Evolutionary conservation across 1,140 invertebrate species (phyloP), one percentile per base, ranked within the genome.

Genomic region (Bombus haemorrhoidalis): DNA sequence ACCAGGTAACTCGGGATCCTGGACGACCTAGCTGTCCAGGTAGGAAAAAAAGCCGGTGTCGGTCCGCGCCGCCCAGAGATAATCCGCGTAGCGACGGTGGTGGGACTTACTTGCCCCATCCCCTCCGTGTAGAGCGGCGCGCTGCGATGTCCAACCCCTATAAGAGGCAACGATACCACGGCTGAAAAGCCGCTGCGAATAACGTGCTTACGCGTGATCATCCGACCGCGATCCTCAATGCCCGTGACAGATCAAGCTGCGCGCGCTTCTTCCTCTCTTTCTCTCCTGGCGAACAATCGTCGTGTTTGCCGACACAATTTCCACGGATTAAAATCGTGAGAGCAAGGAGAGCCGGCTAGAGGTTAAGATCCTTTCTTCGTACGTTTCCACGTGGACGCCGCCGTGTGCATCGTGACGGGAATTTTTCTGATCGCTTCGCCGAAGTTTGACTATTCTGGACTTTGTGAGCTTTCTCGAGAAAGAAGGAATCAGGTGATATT

Each of bases 201-300:
- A 95, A 95, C 94, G 92, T 93, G 93, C 95, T 95, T 95, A 95
- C 92, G 91, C 90, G 92, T 92, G 93, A 94, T 95, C 93, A 94
- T 94, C 93, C 92, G 89, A 93, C 93, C 93, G 91, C 93, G 90
- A 91, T 90, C 83, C 89, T 92, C 89, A 91, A 92, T 92, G 91
- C 89, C 86, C 87, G 84, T 90, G 87, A 91, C 89, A 90, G 89
- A 90, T 90, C 86, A 85, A 86, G 89, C 89, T 87, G 86, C 80
- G 89, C 66, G 76, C 83, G 75, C 75, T 57, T 78, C 75, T 64
- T 25, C 34, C 57, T 77, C 57, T 41, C 57, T 59, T 13, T n/a
- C 37, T 15, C 34, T 28, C 53, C 72, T 47, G 25, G 39, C 76
- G 85, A 86, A 95, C 94, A 95, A 95, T 93, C 91, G 74, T 74